phyloP scores from a whole-genome alignment of 2,888 invertebrate genomes.

The Acronicta leporina region DNA sequence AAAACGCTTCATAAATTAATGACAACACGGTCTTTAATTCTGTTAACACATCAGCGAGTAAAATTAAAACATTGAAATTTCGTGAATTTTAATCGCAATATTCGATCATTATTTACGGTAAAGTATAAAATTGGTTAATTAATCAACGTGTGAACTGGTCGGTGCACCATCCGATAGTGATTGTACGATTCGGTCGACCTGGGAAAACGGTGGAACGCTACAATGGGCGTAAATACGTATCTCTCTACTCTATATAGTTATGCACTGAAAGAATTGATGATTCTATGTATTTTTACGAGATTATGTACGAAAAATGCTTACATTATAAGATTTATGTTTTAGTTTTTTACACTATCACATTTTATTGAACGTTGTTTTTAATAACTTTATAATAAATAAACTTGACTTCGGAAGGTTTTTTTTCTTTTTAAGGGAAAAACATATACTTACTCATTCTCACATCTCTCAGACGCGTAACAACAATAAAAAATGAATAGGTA shows the following conservation, averaged over 20 bases:
- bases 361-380: too few species aligned
- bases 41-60: background rate
- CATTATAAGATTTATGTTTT: too few species aligned
- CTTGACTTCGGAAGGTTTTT: too few species aligned
- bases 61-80: background rate
- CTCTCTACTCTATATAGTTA: conserved; percentile 3
- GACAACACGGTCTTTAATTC: background rate
- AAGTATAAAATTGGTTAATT: conserved; percentile 30
- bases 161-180: conserved; percentile 23
- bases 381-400: too few species aligned
- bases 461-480: too few species aligned
- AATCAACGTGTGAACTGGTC: conserved; percentile 33
- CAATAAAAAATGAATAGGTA: too few species aligned
- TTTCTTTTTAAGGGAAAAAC: too few species aligned
- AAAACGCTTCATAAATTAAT: background rate
- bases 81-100: conserved; percentile 5
- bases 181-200: conserved; percentile 28
- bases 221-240: conserved; percentile 4
- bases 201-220: conserved; percentile 6
- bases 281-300: too few species aligned
- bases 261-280: conserved; percentile 8
- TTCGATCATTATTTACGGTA: conserved; percentile 16
- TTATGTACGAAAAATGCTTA: too few species aligned
- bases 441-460: too few species aligned
- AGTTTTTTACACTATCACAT: too few species aligned